Evolutionary conservation across 2,888 invertebrate genomes (phyloP), one percentile per base, ranked within the genome.

Genomic region (Tupiocoris notatus): DNA sequence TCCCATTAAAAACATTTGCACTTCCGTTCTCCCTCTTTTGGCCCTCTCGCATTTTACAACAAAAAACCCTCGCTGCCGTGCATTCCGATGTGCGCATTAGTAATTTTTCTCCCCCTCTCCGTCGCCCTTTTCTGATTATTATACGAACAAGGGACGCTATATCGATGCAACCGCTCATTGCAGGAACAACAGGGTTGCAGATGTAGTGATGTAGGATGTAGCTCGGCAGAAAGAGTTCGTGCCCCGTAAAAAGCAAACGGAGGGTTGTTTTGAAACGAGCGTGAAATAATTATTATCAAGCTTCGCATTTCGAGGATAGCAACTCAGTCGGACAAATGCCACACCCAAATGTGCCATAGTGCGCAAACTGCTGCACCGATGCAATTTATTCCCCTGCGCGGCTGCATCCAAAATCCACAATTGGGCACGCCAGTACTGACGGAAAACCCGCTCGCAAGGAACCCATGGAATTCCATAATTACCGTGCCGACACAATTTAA

Each of bases 1-100:
- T 73, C 58, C 73, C 73, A 73, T 73, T 73, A 73, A 73, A 73
- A 73, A 73, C 73, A 73, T 73, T 73, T 73, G 73, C 73, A 73
- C 73, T 73, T n/a, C 17, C 7, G 3, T 39, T 7, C 39, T 20
- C 65, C 39, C 59, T 59, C 61, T 23, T 58, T 56, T 22, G 1
- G 22, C 39, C 54, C 18, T 24, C 59, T 39, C 17, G 65, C 3
- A 39, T 39, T 39, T 39, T 12, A 20, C 39, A 39, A 18, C 24
- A 70, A 70, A 70, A 70, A 58, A 22, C 6, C 63, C 65, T 18
- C 62, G 54, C 73, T 63, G 25, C 62, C 62, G 39, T 73, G 73
- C 73, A 73, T 73, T 73, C 62, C 73, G 62, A 73, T 73, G 62
- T 62, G n/a, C 73, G 73, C 73, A 73, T 73, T 73, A 73, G 73